Evolutionary conservation across 92 coral and sea anemone genomes (phyloP).

Genomic region (Palythoa grandiflora): DNA sequence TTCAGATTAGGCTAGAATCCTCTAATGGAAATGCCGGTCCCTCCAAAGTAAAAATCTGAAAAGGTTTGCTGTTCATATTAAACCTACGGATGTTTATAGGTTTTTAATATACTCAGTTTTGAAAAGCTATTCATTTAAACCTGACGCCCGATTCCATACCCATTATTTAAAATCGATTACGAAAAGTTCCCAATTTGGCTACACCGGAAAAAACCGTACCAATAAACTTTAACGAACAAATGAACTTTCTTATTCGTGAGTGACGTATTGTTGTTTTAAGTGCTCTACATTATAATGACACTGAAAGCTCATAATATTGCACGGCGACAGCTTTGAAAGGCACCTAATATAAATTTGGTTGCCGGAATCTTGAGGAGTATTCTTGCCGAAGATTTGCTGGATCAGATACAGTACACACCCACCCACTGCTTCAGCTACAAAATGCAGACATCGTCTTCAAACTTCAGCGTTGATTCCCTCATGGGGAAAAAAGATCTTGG

Average conservation of each 20-base stretch:
- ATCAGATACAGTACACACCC: slow-evolving; percentile 38
- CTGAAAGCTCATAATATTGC: slow-evolving; percentile 30
- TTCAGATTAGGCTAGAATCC: neutral
- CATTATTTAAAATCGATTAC: slow-evolving; percentile 44
- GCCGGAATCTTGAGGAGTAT: neutral
- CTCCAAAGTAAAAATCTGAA: neutral
- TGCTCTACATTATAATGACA: slow-evolving; percentile 53
- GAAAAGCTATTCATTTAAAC: slow-evolving; percentile 41
- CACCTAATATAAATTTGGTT: slow-evolving; percentile 26
- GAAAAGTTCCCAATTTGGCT: slow-evolving; percentile 60
- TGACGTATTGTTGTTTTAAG: slow-evolving; percentile 67
- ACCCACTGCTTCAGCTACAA: slow-evolving; percentile 17
- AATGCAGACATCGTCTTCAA: slow-evolving; percentile 69
- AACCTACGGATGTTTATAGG: slow-evolving; percentile 44
- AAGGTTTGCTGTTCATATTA: slow-evolving; percentile 46
- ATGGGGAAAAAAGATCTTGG: slow-evolving; percentile 81
- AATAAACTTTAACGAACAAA: slow-evolving; percentile 86
- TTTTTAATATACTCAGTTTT: slow-evolving; percentile 49
- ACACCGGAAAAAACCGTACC: slow-evolving; percentile 67
- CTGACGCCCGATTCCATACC: slow-evolving; percentile 30
- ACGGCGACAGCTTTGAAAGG: slow-evolving; percentile 11
- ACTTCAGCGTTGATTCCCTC: slow-evolving; percentile 84
- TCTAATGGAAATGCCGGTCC: neutral
- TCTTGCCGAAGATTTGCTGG: neutral
- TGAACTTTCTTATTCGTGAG: slow-evolving; percentile 75